A percentile compares a stretch with the other conserved stretches of the same genome.
These are phyloP conservation scores for Scytalopus superciliaris DNA, from an alignment of 2,113 vertebrate genomes.

Conservation along the genomic window DNA sequence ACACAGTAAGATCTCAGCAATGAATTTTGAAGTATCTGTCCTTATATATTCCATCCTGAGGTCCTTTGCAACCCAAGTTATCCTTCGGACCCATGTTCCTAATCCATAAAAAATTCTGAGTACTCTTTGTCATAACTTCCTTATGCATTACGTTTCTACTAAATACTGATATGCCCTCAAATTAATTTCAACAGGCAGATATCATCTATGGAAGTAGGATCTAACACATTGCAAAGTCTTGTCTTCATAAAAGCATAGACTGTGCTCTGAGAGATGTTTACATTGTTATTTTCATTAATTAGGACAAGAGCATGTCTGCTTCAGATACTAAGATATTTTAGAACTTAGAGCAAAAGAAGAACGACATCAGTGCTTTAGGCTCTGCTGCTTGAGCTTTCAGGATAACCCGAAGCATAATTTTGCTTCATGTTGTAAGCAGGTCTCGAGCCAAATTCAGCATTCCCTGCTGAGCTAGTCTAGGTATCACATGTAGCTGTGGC, in stretches of 20 bases:
- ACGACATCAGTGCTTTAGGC: neutral
- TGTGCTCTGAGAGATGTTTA: neutral
- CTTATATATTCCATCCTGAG: neutral
- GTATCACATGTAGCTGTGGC: slow-evolving; percentile 15
- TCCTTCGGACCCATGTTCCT: no score
- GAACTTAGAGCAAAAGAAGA: neutral
- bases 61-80: no score
- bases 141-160: neutral
- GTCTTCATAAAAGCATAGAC: neutral
- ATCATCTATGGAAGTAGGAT: neutral
- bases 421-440: neutral
- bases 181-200: neutral
- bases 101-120: no score
- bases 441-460: slow-evolving; percentile 30
- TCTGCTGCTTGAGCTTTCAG: slow-evolving; percentile 12
- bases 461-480: slow-evolving; percentile 41
- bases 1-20: neutral
- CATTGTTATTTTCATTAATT: neutral
- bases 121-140: no score
- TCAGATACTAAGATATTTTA: neutral
- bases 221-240: neutral
- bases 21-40: neutral
- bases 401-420: slow-evolving; percentile 27
- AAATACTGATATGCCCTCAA: neutral
- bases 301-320: neutral